A percentile compares a stretch with the other conserved stretches of the same genome.
Evolutionary conservation across 2,113 vertebrate genomes (phyloP).

Genomic region (Hippolais icterina): DNA sequence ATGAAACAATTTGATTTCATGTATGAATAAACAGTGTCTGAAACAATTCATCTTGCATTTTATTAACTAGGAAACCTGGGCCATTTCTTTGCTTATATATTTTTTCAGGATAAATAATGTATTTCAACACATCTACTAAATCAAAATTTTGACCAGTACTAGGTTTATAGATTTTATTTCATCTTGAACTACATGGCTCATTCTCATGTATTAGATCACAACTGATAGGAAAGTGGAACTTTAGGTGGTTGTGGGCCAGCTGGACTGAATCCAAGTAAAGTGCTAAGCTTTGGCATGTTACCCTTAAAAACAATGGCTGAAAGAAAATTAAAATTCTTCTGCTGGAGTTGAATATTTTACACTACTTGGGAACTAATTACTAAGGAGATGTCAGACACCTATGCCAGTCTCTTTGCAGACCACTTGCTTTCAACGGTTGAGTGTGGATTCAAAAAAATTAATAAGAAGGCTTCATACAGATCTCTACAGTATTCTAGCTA

Average conservation of each 20-base stretch:
- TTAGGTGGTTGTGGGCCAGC: neutral
- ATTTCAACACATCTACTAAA: neutral
- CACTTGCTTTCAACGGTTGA: conserved; percentile 32
- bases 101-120: neutral
- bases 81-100: neutral
- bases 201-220: conserved; percentile 44
- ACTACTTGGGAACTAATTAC: conserved; percentile 35
- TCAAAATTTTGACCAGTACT: neutral
- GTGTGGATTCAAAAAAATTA: neutral
- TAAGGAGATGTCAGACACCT: neutral
- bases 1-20: neutral
- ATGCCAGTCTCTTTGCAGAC: conserved; percentile 20
- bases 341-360: conserved; percentile 13
- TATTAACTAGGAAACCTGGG: neutral
- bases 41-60: neutral
- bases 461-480: neutral
- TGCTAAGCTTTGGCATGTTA: conserved; percentile 34
- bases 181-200: conserved; percentile 28
- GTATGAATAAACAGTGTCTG: neutral
- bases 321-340: conserved; percentile 65
- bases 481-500: neutral
- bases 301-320: conserved; percentile 37
- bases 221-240: conserved; percentile 8
- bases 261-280: conserved; percentile 40
- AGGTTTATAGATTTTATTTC: conserved; percentile 53